Conservation (phyloP, 23 tunicate genomes). For the Oikopleura dioica region DNA sequence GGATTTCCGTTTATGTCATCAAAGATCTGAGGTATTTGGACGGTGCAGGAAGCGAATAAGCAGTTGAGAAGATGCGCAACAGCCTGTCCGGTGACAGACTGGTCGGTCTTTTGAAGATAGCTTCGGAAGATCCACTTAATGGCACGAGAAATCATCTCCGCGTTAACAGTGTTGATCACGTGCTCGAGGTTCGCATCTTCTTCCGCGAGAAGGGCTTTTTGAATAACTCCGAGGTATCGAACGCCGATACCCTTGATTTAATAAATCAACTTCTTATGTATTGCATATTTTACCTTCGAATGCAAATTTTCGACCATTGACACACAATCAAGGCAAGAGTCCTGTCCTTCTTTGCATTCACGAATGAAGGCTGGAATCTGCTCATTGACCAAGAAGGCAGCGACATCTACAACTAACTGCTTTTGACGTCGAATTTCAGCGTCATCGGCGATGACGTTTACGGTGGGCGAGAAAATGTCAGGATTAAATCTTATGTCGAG, state of each 20-base stretch:
- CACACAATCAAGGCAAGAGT: background rate
- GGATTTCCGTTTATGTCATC: constrained; percentile 33
- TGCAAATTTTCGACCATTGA: background rate
- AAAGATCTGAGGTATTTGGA: constrained; percentile 19
- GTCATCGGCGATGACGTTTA: constrained; percentile 19
- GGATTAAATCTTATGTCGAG: constrained; percentile 80
- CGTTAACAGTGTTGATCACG: too few species aligned
- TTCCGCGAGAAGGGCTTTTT: too few species aligned
- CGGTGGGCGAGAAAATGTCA: constrained; percentile 42
- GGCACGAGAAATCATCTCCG: constrained; percentile 39
- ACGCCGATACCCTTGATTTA: constrained; percentile 30
- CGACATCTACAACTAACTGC: constrained; percentile 34
- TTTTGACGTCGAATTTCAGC: constrained; percentile 46
- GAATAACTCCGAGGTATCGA: constrained; percentile 66
- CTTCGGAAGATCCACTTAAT: constrained; percentile 36
- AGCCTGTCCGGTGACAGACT: constrained; percentile 27
- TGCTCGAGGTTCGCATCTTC: too few species aligned
- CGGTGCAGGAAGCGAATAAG: constrained; percentile 27
- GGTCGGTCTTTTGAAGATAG: constrained; percentile 49
- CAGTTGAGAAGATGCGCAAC: constrained; percentile 71
- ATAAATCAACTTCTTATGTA: background rate
- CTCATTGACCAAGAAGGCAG: constrained; percentile 35
- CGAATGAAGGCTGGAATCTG: constrained; percentile 78
- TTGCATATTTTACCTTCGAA: background rate
- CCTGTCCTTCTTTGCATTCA: background rate